Conservation (phyloP, 2,113 vertebrate genomes). For the Centropus bengalensis region DNA sequence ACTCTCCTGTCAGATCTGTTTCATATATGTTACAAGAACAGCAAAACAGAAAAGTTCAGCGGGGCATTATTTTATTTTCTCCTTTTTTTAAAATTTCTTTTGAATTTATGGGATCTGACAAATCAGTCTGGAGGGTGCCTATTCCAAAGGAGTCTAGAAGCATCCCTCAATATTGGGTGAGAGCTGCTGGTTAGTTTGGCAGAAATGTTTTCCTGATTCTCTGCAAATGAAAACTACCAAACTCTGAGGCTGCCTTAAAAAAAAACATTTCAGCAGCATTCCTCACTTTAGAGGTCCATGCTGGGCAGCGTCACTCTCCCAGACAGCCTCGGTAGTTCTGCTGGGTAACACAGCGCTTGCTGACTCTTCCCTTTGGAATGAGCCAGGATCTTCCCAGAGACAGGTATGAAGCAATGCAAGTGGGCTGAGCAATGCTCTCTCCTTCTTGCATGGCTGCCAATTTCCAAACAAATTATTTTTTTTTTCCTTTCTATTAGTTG, state of each 20-base stretch:
- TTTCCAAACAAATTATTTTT: not conserved
- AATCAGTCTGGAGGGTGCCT: slow-evolving; percentile 61
- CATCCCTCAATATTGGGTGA: slow-evolving; percentile 41
- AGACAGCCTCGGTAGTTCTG: not conserved
- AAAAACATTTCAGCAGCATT: not conserved
- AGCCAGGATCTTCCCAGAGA: slow-evolving; percentile 14
- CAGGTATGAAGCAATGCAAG: not conserved
- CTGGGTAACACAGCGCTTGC: not conserved
- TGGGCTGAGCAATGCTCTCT: not conserved
- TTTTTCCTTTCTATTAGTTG: not conserved
- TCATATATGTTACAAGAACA: slow-evolving; percentile 68
- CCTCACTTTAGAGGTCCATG: not conserved
- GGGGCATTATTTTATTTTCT: slow-evolving; percentile 33
- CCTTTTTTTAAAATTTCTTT: not conserved
- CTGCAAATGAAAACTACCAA: slow-evolving; percentile 15
- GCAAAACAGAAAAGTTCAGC: slow-evolving; percentile 76
- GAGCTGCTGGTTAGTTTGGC: slow-evolving; percentile 64
- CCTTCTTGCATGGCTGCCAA: not conserved
- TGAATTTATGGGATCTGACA: slow-evolving; percentile 59
- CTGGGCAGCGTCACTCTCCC: not conserved
- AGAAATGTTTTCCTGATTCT: slow-evolving; percentile 52
- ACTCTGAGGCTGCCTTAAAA: not conserved
- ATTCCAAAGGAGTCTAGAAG: slow-evolving; percentile 25
- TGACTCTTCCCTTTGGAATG: slow-evolving; percentile 40
- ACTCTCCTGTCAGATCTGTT: slow-evolving; percentile 63